Base-by-base conservation (phyloP, 2,113 vertebrate genomes). In the Upupa epops region DNA sequence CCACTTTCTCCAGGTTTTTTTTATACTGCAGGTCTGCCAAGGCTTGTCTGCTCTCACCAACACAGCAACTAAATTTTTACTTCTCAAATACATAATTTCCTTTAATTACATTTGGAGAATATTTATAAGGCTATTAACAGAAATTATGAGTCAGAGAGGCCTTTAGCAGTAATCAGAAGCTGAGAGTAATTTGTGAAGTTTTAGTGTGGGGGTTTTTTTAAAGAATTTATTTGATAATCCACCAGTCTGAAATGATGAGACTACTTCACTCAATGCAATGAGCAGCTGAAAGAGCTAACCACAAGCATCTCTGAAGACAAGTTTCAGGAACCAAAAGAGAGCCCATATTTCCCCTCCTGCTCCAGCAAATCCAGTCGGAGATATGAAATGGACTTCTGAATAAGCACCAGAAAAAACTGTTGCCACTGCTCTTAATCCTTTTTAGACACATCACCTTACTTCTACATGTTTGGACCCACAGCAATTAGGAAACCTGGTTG, bases 81-180 rank as follows among this genome's bases (percentile, higher is more conserved):
- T 82, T 66, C 56, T 86, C 78, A 42, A 76, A 60, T 26, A 22
- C 61, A 46, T n/a, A 42, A 83, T 77, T 93, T 87, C 40, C 51
- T 73, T 86, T 74, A 80, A 90, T 93, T 90, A 49, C 49, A 91
- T 63, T 61, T 70, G 80, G 12, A 77, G n/a, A 86, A 56, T 68
- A 86, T 81, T 95, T 89, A 73, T 73, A 75, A 76, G 71, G 71
- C 63, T 75, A 89, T 91, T 94, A 93, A 90, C 61, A 16, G 75
- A 85, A 64, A 79, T 76, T 87, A 28, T 46, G 26, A 91, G 45
- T 88, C 60, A 49, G 58, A 80, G 65, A 86, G 40, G 56, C 49
- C 64, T 88, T 86, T n/a, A 51, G 42, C 32, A 51, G 55, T 34
- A 89, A 80, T 87, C 83, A 69, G 36, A 66, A 73, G 71, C n/a